Percentiles rank a stretch among this genome's conserved stretches.
These are phyloP conservation scores for Toxonevra muliebris DNA, from an alignment of 2,888 invertebrate genomes.

Conservation along the genomic window DNA sequence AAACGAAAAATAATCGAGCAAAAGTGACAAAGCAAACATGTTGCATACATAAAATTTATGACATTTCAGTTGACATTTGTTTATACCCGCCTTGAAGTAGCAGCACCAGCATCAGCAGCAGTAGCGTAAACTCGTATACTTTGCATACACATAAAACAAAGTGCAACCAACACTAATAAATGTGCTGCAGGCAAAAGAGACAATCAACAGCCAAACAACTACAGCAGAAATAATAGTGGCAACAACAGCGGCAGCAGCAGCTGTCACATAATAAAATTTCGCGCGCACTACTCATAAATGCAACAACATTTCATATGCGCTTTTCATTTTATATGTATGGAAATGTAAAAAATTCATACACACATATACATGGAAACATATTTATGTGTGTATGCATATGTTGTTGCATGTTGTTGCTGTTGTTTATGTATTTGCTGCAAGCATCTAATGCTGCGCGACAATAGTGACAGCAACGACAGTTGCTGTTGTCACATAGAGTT, in stretches of 20 bases:
- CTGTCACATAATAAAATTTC: conserved; percentile 62
- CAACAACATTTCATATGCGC: conserved; percentile 42
- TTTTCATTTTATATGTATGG: conserved; percentile 13
- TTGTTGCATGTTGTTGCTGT: too few species aligned
- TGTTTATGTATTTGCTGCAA: conserved; percentile 18
- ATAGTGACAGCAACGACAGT: conserved; percentile 51
- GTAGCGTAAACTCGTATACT: not conserved
- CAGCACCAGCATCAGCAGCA: conserved; percentile 10
- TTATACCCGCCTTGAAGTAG: conserved; percentile 18
- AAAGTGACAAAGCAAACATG: conserved; percentile 5
- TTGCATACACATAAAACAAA: not conserved
- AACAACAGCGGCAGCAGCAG: conserved; percentile 48
- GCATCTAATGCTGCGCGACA: conserved; percentile 54
- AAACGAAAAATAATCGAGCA: conserved; percentile 10
- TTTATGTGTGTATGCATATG: conserved; percentile 10
- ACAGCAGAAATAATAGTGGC: conserved; percentile 12
- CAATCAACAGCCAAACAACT: conserved; percentile 3
- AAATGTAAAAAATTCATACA: conserved; percentile 6
- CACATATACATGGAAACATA: not conserved
- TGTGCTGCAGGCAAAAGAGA: too few species aligned
- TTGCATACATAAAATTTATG: conserved; percentile 36
- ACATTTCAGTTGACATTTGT: conserved; percentile 41
- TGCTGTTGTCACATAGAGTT: conserved; percentile 53
- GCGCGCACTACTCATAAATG: conserved; percentile 46
- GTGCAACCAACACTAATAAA: not conserved